Evolutionary conservation across 2,113 vertebrate species (phyloP), one percentile per base, ranked within the genome.

Genomic region (Andinoacara biseriatus): DNA sequence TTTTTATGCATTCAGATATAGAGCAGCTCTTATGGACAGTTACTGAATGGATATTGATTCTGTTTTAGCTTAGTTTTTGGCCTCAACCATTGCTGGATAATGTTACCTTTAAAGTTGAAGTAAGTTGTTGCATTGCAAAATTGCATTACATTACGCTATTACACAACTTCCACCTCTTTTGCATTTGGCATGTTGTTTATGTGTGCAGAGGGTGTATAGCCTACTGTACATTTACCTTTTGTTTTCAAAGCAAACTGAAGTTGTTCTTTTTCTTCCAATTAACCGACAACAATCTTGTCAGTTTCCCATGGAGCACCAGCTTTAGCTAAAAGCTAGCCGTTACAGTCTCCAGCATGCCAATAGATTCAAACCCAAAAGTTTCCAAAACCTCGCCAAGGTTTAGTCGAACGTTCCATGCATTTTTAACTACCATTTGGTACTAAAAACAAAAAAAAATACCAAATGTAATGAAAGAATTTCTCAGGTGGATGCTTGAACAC

Each of bases 401-500:
- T 14, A 5, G 5, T 5, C 10, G 9, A 22, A 10, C n/a, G 9
- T 57, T 57, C 54, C 54, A 5, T 10, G 4, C 4, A 57, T 57
- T 57, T 38, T 38, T 6, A 75, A 46, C 58, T 17, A 52, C 22
- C 7, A 40, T 78, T 77, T 46, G 49, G 11, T 46, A 35, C 57
- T 10, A 40, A 22, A 10, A n/a, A n/a, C n/a, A 24, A 22, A 38
- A 38, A 65, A 61, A 80, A 35, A 38, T 7, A 38, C 54, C 35
- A 62, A 81, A 52, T 26, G 18, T n/a, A 59, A 57, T 82, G 58
- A 88, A 82, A 69, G 77, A 81, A 13, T 78, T 78, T 49, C 74
- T 40, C 31, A 5, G 83, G 61, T 43, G 75, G 61, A 29, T 75
- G 89, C 72, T 88, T 87, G 83, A 89, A 86, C 24, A 38, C 20